These are phyloP conservation scores for Leucophenga maculata DNA, from an alignment of 2,888 invertebrate genomes.

Conservation along the genomic window DNA sequence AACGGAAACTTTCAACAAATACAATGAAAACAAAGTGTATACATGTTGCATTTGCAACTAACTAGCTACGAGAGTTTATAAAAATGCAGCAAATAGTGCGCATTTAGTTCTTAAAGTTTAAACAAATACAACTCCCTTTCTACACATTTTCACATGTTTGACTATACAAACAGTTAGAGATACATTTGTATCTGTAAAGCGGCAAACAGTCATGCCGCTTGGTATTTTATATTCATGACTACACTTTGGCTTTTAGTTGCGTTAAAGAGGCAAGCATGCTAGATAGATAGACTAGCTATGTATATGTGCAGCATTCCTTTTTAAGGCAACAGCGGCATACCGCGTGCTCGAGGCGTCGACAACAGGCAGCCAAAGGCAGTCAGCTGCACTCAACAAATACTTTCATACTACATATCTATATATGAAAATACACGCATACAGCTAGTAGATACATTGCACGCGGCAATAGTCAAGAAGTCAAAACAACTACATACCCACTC, in stretches of 20 bases:
- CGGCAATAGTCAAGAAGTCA: no score
- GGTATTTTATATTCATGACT: conserved; percentile 21
- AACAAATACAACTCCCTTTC: no score
- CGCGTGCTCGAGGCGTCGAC: conserved; percentile 3
- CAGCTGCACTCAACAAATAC: conserved; percentile 10
- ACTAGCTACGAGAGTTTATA: no score
- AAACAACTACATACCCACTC: no score
- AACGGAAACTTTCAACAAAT: conserved; percentile 21
- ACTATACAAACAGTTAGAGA: no score
- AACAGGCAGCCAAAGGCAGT: background rate
- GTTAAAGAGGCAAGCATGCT: conserved; percentile 2
- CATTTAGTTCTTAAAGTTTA: no score
- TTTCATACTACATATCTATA: background rate
- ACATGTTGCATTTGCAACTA: background rate
- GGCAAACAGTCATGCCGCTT: no score
- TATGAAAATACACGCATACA: background rate
- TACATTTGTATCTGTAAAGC: no score
- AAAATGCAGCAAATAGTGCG: no score
- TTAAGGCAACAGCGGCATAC: background rate
- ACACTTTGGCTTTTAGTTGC: conserved; percentile 23
- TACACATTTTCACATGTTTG: no score
- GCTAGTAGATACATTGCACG: background rate
- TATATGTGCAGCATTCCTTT: background rate
- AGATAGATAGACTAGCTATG: background rate
- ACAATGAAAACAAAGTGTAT: conserved; percentile 10